phyloP scores from a whole-genome alignment of 2,797 vertebrate species.

The Xenopus petersii region DNA sequence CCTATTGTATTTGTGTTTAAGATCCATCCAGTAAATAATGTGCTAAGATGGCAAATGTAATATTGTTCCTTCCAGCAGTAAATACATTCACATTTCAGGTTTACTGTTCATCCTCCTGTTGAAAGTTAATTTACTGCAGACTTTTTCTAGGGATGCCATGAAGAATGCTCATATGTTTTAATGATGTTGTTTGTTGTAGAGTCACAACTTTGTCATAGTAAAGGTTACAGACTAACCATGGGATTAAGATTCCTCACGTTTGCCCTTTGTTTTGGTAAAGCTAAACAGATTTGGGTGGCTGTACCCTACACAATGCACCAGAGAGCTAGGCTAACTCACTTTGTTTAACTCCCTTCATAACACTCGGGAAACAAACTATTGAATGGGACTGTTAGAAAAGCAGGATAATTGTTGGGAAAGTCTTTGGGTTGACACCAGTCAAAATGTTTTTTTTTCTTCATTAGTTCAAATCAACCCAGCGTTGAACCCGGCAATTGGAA shows the following conservation, averaged over 20 bases:
- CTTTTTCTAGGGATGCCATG: slow-evolving; percentile 17
- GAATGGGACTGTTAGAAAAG: slow-evolving; percentile 51
- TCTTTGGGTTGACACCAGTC: slow-evolving; percentile 52
- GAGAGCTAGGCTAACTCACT: slow-evolving; percentile 45
- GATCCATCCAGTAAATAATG: slow-evolving; percentile 5
- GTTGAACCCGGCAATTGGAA: slow-evolving; percentile 54
- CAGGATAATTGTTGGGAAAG: slow-evolving; percentile 45
- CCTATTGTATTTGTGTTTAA: slow-evolving; percentile 2
- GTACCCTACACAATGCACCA: slow-evolving; percentile 35
- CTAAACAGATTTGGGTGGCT: slow-evolving; percentile 50
- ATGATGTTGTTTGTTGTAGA: slow-evolving; percentile 18
- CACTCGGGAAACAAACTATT: slow-evolving; percentile 45
- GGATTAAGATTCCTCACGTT: slow-evolving; percentile 45
- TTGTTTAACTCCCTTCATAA: slow-evolving; percentile 32
- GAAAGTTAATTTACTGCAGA: slow-evolving; percentile 38
- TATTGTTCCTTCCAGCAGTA: background rate
- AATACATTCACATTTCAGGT: slow-evolving; percentile 11
- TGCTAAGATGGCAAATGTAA: slow-evolving; percentile 9
- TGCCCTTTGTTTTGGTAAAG: slow-evolving; percentile 47
- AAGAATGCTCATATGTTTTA: slow-evolving; percentile 34
- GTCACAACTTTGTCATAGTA: slow-evolving; percentile 28
- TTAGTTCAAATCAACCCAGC: slow-evolving; percentile 50
- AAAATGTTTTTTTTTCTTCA: slow-evolving; percentile 52
- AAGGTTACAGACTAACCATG: slow-evolving; percentile 24
- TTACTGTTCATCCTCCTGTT: slow-evolving; percentile 17